Conservation (phyloP, 2,113 vertebrate species). For the Fukomys damarensis region DNA sequence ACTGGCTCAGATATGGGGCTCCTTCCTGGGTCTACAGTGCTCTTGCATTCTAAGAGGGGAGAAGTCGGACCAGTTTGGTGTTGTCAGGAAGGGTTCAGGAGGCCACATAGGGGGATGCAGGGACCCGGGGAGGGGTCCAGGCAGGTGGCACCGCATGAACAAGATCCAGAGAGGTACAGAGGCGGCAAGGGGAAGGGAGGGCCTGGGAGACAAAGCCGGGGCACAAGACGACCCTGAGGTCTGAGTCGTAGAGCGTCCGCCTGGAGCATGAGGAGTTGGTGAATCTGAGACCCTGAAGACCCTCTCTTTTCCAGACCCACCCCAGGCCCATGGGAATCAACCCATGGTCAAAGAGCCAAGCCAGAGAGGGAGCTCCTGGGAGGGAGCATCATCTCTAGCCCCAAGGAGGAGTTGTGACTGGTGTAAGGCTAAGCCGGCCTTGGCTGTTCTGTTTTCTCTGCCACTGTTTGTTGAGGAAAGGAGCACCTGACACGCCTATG, state of each 20-base stretch:
- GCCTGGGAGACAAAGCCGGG: not conserved
- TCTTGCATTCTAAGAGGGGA: not conserved
- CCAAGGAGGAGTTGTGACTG: not conserved
- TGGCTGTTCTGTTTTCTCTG: not conserved
- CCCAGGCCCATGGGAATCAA: not conserved
- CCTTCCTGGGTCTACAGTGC: not conserved
- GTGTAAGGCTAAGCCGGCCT: not conserved
- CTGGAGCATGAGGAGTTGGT: not conserved
- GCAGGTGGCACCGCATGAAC: not conserved
- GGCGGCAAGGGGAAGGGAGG: rapidly evolving
- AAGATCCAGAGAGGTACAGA: not conserved
- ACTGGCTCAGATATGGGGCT: not conserved
- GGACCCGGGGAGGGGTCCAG: not conserved
- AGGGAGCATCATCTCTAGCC: not conserved
- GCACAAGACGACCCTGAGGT: not conserved
- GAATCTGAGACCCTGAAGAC: not conserved
- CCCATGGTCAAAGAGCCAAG: not conserved
- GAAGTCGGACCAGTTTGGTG: not conserved
- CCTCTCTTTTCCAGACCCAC: not conserved
- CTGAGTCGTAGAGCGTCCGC: not conserved
- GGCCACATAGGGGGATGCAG: no score
- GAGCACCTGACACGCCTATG: not conserved
- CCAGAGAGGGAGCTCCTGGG: not conserved
- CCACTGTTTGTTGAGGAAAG: not conserved
- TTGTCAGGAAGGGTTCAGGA: not conserved